A percentile compares a stretch with the other conserved stretches of the same genome.
Conservation (phyloP, 2,888 invertebrate species). For the Habrosyne pyritoides region DNA sequence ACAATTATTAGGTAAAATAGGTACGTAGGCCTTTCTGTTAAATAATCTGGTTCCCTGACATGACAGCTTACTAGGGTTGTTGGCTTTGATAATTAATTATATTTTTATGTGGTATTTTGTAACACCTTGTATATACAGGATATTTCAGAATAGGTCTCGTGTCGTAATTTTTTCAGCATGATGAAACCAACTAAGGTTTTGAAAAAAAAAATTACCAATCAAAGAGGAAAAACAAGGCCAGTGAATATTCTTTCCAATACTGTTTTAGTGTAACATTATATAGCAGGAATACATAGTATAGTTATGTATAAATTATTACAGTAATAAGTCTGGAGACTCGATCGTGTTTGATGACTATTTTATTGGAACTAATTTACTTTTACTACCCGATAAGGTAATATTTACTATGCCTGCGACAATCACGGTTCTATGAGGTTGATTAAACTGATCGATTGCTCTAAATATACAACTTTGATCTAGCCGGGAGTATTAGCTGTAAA, state of each 20-base stretch:
- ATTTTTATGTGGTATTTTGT: no score
- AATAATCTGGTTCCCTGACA: no score
- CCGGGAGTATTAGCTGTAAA: neutral
- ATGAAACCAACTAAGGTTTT: no score
- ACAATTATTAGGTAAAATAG: no score
- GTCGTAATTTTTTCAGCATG: no score
- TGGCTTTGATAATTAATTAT: no score
- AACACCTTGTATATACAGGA: no score
- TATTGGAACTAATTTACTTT: conserved; percentile 13
- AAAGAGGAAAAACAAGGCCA: neutral
- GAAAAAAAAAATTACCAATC: neutral
- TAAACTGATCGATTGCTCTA: conserved; percentile 8
- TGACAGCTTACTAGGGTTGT: no score
- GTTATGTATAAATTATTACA: neutral
- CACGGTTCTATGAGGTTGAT: conserved; percentile 9
- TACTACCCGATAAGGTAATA: conserved; percentile 16
- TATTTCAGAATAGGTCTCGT: no score
- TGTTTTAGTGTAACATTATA: neutral
- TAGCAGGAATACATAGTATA: neutral
- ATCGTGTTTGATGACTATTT: conserved; percentile 11
- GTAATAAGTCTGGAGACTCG: conserved; percentile 3
- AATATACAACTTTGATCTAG: conserved; percentile 7
- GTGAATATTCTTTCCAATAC: neutral
- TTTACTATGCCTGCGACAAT: conserved; percentile 10
- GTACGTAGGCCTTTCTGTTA: no score